Conservation (phyloP, 2,797 vertebrate genomes). For the Ptychadena robeensis region DNA sequence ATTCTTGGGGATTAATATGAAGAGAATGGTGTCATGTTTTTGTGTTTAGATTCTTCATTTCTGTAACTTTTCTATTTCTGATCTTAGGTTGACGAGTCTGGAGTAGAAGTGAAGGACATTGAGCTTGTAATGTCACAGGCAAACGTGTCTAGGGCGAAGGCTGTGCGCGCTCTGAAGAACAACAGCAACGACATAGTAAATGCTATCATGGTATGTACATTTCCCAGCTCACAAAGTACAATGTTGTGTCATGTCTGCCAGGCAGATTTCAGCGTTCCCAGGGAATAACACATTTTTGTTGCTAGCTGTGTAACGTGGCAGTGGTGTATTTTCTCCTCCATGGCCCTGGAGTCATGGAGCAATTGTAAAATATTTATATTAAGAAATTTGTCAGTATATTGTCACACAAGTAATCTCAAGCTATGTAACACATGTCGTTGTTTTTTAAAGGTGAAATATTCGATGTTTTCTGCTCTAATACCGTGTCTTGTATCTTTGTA, state of each 20-base stretch:
- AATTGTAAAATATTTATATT: too few species aligned
- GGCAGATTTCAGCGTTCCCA: too few species aligned
- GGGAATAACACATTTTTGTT: too few species aligned
- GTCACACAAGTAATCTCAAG: not conserved
- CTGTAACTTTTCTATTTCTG: not conserved
- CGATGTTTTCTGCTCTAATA: not conserved
- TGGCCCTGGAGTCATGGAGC: too few species aligned
- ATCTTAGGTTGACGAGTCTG: constrained; percentile 92
- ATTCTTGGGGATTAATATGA: too few species aligned
- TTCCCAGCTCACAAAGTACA: not conserved
- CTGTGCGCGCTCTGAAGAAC: constrained; percentile 96
- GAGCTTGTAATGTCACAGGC: constrained; percentile 99
- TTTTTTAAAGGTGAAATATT: not conserved
- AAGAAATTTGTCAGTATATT: too few species aligned
- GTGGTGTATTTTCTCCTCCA: too few species aligned
- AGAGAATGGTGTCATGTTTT: not conserved
- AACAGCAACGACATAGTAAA: constrained; percentile 99
- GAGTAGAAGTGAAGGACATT: constrained; percentile 97
- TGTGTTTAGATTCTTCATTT: not conserved
- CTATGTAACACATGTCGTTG: not conserved
- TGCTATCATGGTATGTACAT: constrained; percentile 91
- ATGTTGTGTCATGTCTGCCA: too few species aligned
- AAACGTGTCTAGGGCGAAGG: constrained; percentile 96
- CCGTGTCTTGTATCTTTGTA: constrained; percentile 64
- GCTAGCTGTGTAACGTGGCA: too few species aligned